Evolutionary conservation across 2,888 invertebrate genomes (phyloP).

Genomic region (Cryptocephalus primarius): DNA sequence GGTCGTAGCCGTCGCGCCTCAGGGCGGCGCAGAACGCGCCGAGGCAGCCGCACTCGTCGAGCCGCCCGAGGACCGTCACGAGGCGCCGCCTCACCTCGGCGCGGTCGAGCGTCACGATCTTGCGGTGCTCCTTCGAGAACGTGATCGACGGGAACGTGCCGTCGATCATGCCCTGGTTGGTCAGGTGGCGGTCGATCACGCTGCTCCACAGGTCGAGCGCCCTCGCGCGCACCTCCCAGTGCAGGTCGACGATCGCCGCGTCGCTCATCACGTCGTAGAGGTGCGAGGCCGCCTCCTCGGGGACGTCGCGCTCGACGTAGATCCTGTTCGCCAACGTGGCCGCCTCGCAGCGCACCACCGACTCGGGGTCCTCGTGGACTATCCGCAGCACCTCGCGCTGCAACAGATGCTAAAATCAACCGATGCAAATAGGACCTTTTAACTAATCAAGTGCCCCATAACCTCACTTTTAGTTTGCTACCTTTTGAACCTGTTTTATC

Average conservation of each 20-base stretch:
- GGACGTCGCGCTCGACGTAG: slow-evolving; percentile 53
- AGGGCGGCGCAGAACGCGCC: slow-evolving; percentile 33
- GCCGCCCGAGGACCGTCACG: background rate
- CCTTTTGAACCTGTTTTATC: too few relatives aligned
- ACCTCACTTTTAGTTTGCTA: too few relatives aligned
- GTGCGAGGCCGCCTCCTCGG: slow-evolving; percentile 37
- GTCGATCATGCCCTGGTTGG: slow-evolving; percentile 66
- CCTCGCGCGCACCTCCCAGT: slow-evolving; percentile 72
- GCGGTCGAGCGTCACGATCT: slow-evolving; percentile 48
- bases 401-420: too few relatives aligned
- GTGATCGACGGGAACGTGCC: slow-evolving; percentile 66
- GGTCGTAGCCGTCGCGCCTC: slow-evolving; percentile 68
- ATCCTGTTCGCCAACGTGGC: slow-evolving; percentile 54
- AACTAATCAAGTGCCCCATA: too few relatives aligned
- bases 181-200: background rate
- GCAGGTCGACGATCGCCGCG: slow-evolving; percentile 58
- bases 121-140: slow-evolving; percentile 63
- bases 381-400: slow-evolving; percentile 44
- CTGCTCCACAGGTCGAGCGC: slow-evolving; percentile 61
- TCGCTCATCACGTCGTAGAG: slow-evolving; percentile 55
- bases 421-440: too few relatives aligned
- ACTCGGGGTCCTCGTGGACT: slow-evolving; percentile 59
- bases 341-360: slow-evolving; percentile 65
- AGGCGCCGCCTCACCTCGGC: background rate
- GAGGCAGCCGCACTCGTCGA: background rate